These are phyloP conservation scores for Planiliza haematocheilus DNA, from an alignment of 2,113 vertebrate genomes.

Conservation along the genomic window DNA sequence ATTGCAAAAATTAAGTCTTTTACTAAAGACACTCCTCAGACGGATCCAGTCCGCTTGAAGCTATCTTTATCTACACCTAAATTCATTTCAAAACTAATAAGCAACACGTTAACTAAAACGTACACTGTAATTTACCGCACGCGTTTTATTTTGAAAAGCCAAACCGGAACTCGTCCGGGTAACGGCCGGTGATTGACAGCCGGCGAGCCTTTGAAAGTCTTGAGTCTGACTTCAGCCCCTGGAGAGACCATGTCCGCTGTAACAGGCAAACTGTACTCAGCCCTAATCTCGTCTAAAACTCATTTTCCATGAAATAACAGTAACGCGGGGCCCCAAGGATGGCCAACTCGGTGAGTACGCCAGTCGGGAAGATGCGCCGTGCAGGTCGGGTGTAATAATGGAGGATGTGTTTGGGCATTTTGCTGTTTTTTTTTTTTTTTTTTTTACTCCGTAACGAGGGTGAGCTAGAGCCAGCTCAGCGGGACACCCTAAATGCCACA, in stretches of 20 bases:
- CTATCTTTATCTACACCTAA: no score
- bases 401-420: constrained; percentile 16
- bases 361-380: neutral
- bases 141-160: constrained; percentile 60
- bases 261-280: constrained; percentile 77
- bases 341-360: constrained; percentile 93
- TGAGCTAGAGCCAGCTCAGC: no score
- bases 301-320: constrained; percentile 89
- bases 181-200: neutral
- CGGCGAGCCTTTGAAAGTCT: constrained; percentile 84
- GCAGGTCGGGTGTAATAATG: neutral
- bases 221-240: constrained; percentile 81
- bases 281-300: constrained; percentile 79
- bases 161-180: fast-evolving
- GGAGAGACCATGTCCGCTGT: constrained; percentile 87
- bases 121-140: no score
- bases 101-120: no score
- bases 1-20: no score
- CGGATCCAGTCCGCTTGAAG: no score
- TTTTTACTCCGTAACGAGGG: constrained; percentile 46
- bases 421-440: constrained; percentile 9
- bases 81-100: no score
- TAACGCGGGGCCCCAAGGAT: constrained; percentile 88
- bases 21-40: no score
- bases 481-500: constrained; percentile 33